Evolutionary conservation across 2,797 vertebrate genomes (phyloP).

Genomic region (Sebastiscus tertius): DNA sequence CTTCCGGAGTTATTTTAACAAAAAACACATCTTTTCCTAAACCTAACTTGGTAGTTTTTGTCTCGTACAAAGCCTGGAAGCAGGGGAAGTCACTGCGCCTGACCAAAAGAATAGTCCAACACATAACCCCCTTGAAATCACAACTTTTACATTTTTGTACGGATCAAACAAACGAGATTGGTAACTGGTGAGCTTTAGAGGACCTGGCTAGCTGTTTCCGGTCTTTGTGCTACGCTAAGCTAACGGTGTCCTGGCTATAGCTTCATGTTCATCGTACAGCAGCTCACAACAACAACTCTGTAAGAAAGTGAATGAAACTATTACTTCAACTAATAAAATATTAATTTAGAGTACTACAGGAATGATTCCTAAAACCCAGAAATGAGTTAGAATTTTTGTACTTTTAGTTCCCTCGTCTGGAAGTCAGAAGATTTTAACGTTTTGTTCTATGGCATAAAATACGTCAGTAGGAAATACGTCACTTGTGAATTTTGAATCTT

Average conservation of each 20-base stretch:
- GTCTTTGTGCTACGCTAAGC: background rate
- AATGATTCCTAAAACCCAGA: too few species aligned
- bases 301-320: background rate
- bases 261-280: too few species aligned
- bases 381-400: too few species aligned
- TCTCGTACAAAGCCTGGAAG: background rate
- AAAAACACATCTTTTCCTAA: too few species aligned
- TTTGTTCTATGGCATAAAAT: too few species aligned
- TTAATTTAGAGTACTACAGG: too few species aligned
- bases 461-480: too few species aligned
- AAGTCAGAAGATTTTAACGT: too few species aligned
- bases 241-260: background rate
- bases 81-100: background rate
- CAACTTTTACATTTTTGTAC: background rate
- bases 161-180: background rate
- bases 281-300: background rate
- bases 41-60: background rate
- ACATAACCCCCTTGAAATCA: background rate
- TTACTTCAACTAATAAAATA: background rate
- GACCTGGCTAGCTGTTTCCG: background rate
- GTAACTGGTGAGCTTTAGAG: background rate
- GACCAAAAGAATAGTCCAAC: rapidly evolving
- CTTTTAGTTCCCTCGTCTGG: too few species aligned
- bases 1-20: too few species aligned
- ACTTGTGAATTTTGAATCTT: rapidly evolving